Evolutionary conservation across 2,797 vertebrate species (phyloP).

Genomic region (Halcyon badia): DNA sequence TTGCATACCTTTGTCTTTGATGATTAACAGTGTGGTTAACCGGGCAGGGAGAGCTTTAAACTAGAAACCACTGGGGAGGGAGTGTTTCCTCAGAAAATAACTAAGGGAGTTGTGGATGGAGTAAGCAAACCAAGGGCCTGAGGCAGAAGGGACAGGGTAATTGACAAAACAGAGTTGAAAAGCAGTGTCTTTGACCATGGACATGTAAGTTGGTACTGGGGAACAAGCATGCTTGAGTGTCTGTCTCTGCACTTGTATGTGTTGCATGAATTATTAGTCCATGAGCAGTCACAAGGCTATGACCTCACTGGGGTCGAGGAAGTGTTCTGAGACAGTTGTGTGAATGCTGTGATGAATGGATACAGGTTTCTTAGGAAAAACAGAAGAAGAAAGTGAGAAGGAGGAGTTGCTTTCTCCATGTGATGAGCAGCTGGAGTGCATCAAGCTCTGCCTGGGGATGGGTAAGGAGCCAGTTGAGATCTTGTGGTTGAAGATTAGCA

Average conservation of each 20-base stretch:
- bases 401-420: background rate
- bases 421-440: background rate
- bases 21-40: background rate
- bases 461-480: background rate
- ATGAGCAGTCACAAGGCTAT: background rate
- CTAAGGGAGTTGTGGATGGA: background rate
- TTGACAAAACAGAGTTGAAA: background rate
- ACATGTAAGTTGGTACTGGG: background rate
- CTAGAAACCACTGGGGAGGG: background rate
- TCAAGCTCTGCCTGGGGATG: accelerated
- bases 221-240: accelerated
- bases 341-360: background rate
- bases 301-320: background rate
- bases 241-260: background rate
- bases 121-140: background rate
- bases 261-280: background rate
- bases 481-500: background rate
- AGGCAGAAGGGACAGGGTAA: background rate
- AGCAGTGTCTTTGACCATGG: background rate
- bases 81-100: background rate
- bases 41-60: background rate
- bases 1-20: background rate
- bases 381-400: background rate
- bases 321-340: background rate
- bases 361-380: background rate